These are phyloP conservation scores for Lophius piscatorius DNA, from an alignment of 2,113 vertebrate species.

Conservation along the genomic window DNA sequence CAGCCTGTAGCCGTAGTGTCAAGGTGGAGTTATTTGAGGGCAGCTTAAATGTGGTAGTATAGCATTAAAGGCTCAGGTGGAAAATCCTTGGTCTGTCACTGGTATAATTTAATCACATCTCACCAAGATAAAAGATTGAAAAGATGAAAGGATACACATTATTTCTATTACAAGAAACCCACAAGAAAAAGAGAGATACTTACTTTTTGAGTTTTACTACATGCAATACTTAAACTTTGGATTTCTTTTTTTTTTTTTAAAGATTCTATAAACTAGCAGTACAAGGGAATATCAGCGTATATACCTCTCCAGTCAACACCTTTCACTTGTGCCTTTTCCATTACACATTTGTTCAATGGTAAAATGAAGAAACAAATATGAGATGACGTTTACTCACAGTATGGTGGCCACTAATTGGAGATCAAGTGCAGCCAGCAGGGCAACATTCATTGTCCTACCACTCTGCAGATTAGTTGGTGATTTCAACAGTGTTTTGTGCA, in stretches of 20 bases:
- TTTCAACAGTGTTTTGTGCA: conserved; percentile 36
- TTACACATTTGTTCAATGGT: conserved; percentile 6
- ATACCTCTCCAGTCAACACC: neutral
- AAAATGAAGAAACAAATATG: conserved; percentile 14
- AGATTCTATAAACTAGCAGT: conserved; percentile 3
- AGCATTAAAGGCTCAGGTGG: too few relatives aligned
- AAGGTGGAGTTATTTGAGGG: too few relatives aligned
- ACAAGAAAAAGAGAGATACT: neutral
- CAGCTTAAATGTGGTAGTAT: too few relatives aligned
- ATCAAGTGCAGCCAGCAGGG: conserved; percentile 31
- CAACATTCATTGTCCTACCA: conserved; percentile 31
- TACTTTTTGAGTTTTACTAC: too few relatives aligned
- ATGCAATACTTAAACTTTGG: too few relatives aligned
- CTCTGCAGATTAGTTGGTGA: conserved; percentile 40
- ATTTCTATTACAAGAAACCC: too few relatives aligned
- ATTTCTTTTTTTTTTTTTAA: neutral
- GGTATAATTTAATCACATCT: too few relatives aligned
- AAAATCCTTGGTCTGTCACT: too few relatives aligned
- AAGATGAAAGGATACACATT: too few relatives aligned
- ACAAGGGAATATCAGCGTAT: too few relatives aligned
- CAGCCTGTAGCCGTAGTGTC: too few relatives aligned
- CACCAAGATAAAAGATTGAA: too few relatives aligned
- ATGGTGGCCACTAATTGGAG: conserved; percentile 20
- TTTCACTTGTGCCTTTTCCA: neutral
- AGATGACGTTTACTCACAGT: conserved; percentile 3